phyloP scores from a whole-genome alignment of 2,797 vertebrate species.

The Dipus sagitta region DNA sequence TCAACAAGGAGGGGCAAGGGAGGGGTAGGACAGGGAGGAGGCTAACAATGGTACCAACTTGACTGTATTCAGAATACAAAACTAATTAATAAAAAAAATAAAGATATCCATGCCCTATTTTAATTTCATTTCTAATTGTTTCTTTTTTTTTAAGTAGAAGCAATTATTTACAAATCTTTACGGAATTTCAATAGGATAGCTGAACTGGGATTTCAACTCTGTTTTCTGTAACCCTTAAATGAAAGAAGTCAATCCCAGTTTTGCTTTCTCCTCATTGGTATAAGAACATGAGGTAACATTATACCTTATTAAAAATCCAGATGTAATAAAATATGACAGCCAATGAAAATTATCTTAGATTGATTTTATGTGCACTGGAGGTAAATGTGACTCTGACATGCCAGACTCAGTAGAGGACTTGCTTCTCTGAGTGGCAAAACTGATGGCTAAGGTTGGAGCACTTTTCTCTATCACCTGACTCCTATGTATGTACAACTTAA shows the following conservation, averaged over 20 bases:
- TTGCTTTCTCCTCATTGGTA: neutral
- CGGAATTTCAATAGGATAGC: constrained; percentile 58
- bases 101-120: constrained; percentile 7
- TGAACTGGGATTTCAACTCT: constrained; percentile 4
- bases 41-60: too few relatives aligned
- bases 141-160: constrained; percentile 43
- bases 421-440: neutral
- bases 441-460: neutral
- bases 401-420: neutral
- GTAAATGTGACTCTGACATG: neutral
- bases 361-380: neutral
- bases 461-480: neutral
- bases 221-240: constrained; percentile 10
- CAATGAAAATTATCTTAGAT: neutral
- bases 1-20: too few relatives aligned
- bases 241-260: neutral
- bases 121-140: constrained; percentile 44
- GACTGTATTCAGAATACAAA: too few relatives aligned
- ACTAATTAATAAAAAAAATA: neutral
- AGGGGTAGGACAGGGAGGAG: too few relatives aligned
- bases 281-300: neutral
- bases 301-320: constrained; percentile 19
- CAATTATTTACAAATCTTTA: constrained; percentile 66
- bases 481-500: constrained; percentile 3
- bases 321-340: neutral